A percentile compares a stretch with the other conserved stretches of the same genome.
phyloP scores from a whole-genome alignment of 92 coral and sea anemone genomes.

The Heliopora coerulea region DNA sequence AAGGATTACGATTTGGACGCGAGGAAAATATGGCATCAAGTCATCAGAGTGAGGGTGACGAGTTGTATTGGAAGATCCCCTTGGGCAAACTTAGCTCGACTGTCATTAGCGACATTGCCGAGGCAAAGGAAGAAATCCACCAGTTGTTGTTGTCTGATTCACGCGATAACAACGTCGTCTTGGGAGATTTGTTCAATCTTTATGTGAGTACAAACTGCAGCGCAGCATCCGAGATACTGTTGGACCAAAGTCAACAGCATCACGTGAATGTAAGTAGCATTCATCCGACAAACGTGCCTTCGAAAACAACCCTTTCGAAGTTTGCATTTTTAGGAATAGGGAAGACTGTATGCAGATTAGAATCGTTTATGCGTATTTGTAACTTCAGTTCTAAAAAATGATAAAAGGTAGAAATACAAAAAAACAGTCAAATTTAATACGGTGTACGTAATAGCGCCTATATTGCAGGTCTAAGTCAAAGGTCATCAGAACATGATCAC shows the following conservation, averaged over 20 bases:
- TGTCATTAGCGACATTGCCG: slow-evolving; percentile 22
- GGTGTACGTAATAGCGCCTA: too few relatives aligned
- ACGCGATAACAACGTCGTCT: slow-evolving; percentile 3
- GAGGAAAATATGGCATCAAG: neutral
- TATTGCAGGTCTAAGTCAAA: too few relatives aligned
- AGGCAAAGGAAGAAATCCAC: slow-evolving; percentile 31
- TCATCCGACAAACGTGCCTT: too few relatives aligned
- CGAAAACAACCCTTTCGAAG: too few relatives aligned
- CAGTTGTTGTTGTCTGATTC: slow-evolving; percentile 33
- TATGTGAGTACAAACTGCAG: slow-evolving; percentile 21
- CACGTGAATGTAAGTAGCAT: slow-evolving; percentile 43
- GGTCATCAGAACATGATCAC: too few relatives aligned
- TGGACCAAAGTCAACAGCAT: slow-evolving; percentile 38
- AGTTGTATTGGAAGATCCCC: slow-evolving; percentile 9
- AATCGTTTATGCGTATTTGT: too few relatives aligned
- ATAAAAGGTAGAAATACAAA: too few relatives aligned
- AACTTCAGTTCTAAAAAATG: too few relatives aligned
- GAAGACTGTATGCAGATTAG: too few relatives aligned
- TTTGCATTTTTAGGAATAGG: too few relatives aligned
- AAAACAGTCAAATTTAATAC: too few relatives aligned
- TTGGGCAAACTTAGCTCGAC: slow-evolving; percentile 28
- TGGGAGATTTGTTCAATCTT: slow-evolving; percentile 35
- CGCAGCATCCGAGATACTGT: slow-evolving; percentile 19
- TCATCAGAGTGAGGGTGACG: neutral
- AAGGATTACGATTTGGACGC: neutral